Evolutionary conservation across 53 echinoderm and acorn worm genomes (phyloP).

Genomic region (Henricia sp.): DNA sequence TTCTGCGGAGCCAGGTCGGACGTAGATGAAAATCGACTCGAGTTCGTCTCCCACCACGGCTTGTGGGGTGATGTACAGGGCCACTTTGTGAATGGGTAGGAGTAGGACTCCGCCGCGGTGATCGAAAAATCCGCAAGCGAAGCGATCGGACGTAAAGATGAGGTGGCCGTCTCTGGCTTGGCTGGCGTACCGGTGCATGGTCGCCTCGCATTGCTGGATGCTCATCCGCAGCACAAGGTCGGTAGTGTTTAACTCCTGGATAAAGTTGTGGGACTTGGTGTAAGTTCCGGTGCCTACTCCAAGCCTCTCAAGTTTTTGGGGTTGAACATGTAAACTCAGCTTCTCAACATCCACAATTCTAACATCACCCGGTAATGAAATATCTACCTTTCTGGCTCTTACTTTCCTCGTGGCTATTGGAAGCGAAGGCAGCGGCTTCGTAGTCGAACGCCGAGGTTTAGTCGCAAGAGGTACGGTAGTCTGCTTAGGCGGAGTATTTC

Average conservation of each 20-base stretch:
- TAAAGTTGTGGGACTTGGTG: not conserved
- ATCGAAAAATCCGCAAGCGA: slow-evolving; percentile 58
- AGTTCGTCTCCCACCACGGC: slow-evolving; percentile 33
- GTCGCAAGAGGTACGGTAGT: not conserved
- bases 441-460: not conserved
- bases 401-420: not conserved
- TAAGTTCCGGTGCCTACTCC: not conserved
- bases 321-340: not conserved
- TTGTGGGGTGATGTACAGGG: slow-evolving; percentile 47
- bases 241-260: not conserved
- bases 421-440: not conserved
- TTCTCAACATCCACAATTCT: not conserved
- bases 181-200: slow-evolving; percentile 4
- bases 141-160: slow-evolving; percentile 22
- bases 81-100: slow-evolving; percentile 19
- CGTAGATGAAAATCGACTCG: slow-evolving; percentile 48
- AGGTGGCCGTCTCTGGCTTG: not conserved
- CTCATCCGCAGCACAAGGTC: not conserved
- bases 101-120: slow-evolving; percentile 38
- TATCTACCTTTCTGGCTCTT: no score
- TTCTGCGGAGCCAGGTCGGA: slow-evolving; percentile 2
- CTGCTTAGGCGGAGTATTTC: not conserved
- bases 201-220: slow-evolving; percentile 1
- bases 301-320: not conserved
- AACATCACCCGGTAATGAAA: not conserved